These are phyloP conservation scores for Steinernema khuongi DNA, from an alignment of 1,140 invertebrate species.

Conservation along the genomic window DNA sequence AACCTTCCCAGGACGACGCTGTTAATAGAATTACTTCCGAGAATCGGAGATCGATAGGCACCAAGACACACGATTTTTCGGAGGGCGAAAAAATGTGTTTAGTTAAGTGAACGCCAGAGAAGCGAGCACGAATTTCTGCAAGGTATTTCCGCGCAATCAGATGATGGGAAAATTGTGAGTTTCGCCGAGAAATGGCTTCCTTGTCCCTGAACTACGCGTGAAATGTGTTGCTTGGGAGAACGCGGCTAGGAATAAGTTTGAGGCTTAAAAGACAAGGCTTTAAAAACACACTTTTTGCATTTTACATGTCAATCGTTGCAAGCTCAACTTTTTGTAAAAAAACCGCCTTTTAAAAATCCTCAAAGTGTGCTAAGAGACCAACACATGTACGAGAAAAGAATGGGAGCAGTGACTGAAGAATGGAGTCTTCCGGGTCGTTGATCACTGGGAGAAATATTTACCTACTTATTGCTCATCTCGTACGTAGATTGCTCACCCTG, in stretches of 20 bases:
- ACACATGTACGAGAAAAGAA: neutral
- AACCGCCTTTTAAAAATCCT: neutral
- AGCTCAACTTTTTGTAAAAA: neutral
- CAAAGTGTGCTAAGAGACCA: neutral
- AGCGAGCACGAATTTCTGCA: neutral
- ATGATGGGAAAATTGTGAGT: neutral
- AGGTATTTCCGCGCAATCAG: neutral
- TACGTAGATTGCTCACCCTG: no score
- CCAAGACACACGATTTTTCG: neutral
- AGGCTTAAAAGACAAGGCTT: no score
- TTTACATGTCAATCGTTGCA: no score
- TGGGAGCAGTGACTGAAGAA: neutral
- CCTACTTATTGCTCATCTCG: no score
- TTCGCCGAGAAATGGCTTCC: neutral
- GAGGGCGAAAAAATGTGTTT: neutral
- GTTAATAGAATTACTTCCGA: neutral
- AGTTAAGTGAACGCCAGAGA: neutral
- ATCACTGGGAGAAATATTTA: no score
- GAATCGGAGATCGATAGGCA: neutral
- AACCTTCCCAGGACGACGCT: neutral
- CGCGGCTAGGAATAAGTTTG: no score
- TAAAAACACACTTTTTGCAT: no score
- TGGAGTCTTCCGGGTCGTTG: no score
- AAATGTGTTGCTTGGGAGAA: neutral
- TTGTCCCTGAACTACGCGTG: no score